Conservation (phyloP, 2,888 invertebrate genomes). For the Melipona bicolor region DNA sequence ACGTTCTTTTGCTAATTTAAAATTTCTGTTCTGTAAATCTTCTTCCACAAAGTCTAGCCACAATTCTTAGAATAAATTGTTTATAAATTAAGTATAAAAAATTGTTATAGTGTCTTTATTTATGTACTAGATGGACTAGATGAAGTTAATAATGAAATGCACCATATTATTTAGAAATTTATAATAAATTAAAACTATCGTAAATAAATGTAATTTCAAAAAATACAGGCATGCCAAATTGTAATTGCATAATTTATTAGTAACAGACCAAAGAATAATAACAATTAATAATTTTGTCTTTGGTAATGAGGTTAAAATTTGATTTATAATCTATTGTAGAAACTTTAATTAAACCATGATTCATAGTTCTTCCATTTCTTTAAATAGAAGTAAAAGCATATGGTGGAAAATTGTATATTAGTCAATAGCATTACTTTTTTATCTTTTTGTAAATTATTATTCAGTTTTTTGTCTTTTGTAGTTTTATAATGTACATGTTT, state of each 20-base stretch:
- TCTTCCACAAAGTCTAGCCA: background rate
- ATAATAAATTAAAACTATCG: conserved; percentile 37
- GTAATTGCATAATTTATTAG: conserved; percentile 18
- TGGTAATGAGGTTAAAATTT: background rate
- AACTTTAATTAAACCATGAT: background rate
- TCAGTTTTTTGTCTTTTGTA: conserved; percentile 1
- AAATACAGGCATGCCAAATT: background rate
- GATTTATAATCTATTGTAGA: conserved; percentile 22
- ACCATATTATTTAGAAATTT: conserved; percentile 24
- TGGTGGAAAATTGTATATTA: conserved; percentile 5
- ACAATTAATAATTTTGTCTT: conserved; percentile 16
- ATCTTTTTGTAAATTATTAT: conserved; percentile 5
- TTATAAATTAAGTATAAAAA: conserved; percentile 35
- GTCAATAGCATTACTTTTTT: background rate
- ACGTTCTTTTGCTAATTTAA: conserved; percentile 5
- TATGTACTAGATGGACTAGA: conserved; percentile 68
- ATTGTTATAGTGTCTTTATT: conserved; percentile 42
- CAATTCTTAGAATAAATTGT: conserved; percentile 29
- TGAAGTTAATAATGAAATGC: conserved; percentile 60
- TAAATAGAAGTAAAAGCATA: background rate
- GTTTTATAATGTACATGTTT: conserved; percentile 9
- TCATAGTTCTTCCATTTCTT: background rate
- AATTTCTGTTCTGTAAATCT: conserved; percentile 1
- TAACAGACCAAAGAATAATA: conserved; percentile 6
- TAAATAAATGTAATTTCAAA: background rate